These are phyloP conservation scores for Drosophila ezoana DNA, from an alignment of 2,888 invertebrate species.

Conservation along the genomic window DNA sequence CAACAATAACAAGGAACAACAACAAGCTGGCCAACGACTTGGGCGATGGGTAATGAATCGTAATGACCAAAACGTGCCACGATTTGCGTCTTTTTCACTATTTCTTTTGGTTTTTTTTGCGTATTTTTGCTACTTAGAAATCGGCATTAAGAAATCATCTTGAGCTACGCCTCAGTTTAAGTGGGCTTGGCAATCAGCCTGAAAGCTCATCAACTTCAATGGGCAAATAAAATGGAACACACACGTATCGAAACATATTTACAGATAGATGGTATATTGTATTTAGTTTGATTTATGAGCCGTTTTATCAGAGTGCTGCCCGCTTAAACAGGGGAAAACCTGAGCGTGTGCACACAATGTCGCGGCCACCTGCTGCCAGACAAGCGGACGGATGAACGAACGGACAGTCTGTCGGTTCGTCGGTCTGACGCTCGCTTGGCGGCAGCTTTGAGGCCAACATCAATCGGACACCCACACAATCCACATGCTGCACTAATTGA, in stretches of 20 bases:
- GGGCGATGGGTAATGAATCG: constrained; percentile 60
- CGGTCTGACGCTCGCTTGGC: constrained; percentile 20
- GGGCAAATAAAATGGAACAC: constrained; percentile 53
- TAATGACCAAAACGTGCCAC: constrained; percentile 77
- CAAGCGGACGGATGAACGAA: constrained; percentile 4
- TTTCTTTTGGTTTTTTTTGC: constrained; percentile 19
- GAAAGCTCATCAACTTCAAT: constrained; percentile 46
- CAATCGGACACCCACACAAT: constrained; percentile 71
- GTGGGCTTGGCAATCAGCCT: constrained; percentile 34
- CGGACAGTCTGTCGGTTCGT: not conserved
- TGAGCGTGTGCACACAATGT: constrained; percentile 48
- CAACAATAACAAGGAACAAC: constrained; percentile 20
- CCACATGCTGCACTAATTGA: constrained; percentile 64
- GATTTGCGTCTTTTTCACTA: constrained; percentile 44
- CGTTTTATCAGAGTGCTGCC: constrained; percentile 58
- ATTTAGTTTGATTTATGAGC: constrained; percentile 70
- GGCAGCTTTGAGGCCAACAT: constrained; percentile 63
- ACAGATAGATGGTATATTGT: constrained; percentile 31
- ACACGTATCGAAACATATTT: constrained; percentile 36
- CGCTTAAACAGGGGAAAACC: constrained; percentile 60
- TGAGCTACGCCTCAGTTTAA: constrained; percentile 18
- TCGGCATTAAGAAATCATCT: constrained; percentile 37
- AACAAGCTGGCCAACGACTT: constrained; percentile 43
- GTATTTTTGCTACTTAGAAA: constrained; percentile 6
- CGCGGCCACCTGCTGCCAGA: constrained; percentile 61